Conservation (phyloP, 2,888 invertebrate genomes). For the Rhabditophanes sp. region DNA sequence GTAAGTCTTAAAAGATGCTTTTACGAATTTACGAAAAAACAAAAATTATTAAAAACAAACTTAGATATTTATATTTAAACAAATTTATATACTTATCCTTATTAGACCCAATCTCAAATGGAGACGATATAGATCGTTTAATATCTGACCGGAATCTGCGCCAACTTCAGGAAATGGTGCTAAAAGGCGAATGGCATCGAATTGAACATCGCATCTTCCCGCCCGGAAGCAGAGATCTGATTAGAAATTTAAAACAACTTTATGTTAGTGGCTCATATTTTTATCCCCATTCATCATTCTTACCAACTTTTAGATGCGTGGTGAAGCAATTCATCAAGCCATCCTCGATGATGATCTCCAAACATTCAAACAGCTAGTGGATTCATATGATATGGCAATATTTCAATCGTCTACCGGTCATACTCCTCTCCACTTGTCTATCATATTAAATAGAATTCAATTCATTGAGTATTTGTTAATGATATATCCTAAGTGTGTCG, state of each 20-base stretch:
- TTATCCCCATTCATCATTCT: not conserved
- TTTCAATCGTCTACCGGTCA: constrained; percentile 24
- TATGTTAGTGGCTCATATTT: constrained; percentile 9
- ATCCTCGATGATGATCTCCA: constrained; percentile 29
- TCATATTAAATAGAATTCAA: constrained; percentile 11
- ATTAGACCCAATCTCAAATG: constrained; percentile 12
- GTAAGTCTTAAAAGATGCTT: constrained; percentile 14
- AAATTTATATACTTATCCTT: not conserved
- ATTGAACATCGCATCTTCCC: constrained; percentile 20
- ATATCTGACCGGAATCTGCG: constrained; percentile 15
- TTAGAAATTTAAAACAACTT: constrained; percentile 11
- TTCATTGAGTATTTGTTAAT: constrained; percentile 27
- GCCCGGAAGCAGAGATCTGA: constrained; percentile 14
- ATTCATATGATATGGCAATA: constrained; percentile 21
- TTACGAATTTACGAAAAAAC: too few relatives aligned
- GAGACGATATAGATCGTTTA: constrained; percentile 17
- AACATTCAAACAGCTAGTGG: constrained; percentile 34
- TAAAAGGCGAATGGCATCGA: constrained; percentile 13
- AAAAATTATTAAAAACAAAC: not conserved
- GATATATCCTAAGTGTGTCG: constrained; percentile 28
- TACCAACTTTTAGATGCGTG: constrained; percentile 18
- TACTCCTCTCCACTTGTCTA: constrained; percentile 33
- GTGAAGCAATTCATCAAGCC: constrained; percentile 35
- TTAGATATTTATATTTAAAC: not conserved
- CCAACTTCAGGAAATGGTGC: constrained; percentile 13